A percentile compares a stretch with the other conserved stretches of the same genome.
Evolutionary conservation across 2,113 vertebrate genomes (phyloP).

Genomic region (Smithornis capensis): DNA sequence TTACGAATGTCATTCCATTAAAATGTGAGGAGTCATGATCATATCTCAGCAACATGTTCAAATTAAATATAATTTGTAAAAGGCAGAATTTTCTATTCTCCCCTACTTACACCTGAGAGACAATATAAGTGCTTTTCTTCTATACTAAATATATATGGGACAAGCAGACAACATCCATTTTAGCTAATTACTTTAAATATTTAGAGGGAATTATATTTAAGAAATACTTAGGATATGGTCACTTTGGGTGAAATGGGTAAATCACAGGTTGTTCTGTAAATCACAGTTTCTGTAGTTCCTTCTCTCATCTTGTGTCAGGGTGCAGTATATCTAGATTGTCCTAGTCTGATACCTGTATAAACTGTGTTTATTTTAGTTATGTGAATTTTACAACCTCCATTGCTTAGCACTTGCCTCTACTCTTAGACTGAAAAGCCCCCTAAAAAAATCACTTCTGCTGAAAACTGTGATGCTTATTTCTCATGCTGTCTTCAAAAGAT

Average conservation of each 20-base stretch:
- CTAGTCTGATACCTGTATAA: not conserved
- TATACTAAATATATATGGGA: not conserved
- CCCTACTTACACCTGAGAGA: not conserved
- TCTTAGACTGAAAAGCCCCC: not conserved
- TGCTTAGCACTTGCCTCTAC: not conserved
- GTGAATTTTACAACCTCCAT: not conserved
- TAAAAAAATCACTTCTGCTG: not conserved
- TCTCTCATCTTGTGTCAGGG: not conserved
- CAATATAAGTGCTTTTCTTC: not conserved
- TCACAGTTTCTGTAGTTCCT: not conserved
- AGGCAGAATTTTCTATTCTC: not conserved
- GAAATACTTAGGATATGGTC: not conserved
- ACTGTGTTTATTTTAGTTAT: not conserved
- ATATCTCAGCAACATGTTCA: not conserved
- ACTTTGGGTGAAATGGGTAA: not conserved
- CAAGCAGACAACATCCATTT: not conserved
- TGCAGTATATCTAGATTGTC: not conserved
- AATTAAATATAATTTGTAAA: not conserved
- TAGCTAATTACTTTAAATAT: not conserved
- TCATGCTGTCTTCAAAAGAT: not conserved
- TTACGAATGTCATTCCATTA: not conserved
- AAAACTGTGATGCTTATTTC: not conserved
- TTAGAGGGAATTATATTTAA: not conserved
- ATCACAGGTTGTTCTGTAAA: not conserved
- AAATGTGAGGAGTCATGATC: not conserved